A percentile compares a stretch with the other conserved stretches of the same genome.
These are phyloP conservation scores for Crocidura indochinensis DNA, from an alignment of 2,797 vertebrate species.

Conservation along the genomic window DNA sequence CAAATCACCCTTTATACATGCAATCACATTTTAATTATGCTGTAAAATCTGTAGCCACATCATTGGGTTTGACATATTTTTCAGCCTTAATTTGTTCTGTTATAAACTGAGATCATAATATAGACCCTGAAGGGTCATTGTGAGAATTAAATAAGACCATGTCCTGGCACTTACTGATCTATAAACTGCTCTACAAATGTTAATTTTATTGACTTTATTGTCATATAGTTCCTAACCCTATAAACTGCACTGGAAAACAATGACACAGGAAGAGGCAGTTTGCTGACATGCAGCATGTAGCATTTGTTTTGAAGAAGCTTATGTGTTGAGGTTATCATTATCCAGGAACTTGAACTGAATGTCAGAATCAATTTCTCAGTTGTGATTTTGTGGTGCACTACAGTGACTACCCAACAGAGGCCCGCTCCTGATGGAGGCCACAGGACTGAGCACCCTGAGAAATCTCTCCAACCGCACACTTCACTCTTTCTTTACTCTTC, in stretches of 20 bases:
- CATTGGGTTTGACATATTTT: constrained; percentile 31
- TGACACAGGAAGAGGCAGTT: neutral
- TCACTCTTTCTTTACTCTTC: too few species aligned
- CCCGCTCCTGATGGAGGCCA: neutral
- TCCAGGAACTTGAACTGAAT: neutral
- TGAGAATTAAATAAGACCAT: constrained; percentile 9
- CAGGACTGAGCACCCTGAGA: neutral
- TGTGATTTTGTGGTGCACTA: neutral
- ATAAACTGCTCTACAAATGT: neutral
- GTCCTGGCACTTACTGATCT: constrained; percentile 8
- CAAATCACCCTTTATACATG: neutral
- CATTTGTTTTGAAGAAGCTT: neutral
- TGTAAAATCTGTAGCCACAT: neutral
- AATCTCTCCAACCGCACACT: too few species aligned
- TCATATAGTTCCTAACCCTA: neutral
- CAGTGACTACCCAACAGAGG: neutral
- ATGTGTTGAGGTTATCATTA: neutral
- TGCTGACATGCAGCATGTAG: neutral
- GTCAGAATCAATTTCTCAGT: neutral
- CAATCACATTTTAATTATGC: neutral
- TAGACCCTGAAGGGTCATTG: neutral
- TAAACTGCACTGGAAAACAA: neutral
- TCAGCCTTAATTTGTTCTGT: constrained; percentile 51
- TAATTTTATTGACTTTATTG: constrained; percentile 35
- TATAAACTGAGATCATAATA: constrained; percentile 13